Conservation (phyloP, 2,113 vertebrate genomes). For the Talpa occidentalis region DNA sequence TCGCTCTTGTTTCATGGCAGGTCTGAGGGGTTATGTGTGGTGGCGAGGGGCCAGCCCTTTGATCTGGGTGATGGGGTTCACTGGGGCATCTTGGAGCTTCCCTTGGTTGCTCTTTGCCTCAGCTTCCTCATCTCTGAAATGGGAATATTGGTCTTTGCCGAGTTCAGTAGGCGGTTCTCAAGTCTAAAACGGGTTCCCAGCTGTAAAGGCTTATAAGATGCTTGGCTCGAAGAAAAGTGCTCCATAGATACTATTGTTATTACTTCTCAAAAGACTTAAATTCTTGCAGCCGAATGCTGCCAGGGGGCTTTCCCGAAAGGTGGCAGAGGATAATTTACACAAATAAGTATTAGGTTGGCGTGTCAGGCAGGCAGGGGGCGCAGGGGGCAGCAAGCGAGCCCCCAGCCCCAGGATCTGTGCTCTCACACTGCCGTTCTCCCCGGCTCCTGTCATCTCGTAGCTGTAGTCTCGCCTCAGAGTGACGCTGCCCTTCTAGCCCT, state of each 20-base stretch:
- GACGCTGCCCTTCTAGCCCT: too few species aligned
- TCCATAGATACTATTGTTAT: neutral
- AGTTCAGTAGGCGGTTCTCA: neutral
- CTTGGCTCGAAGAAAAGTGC: neutral
- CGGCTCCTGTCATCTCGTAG: too few species aligned
- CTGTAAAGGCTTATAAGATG: neutral
- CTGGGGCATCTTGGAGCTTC: neutral
- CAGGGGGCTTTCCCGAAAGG: neutral
- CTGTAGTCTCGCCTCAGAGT: too few species aligned
- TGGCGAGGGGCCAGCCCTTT: neutral
- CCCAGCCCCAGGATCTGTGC: too few species aligned
- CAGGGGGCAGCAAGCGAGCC: too few species aligned
- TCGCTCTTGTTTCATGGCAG: fast-evolving
- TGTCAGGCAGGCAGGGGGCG: too few species aligned
- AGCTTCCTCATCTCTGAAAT: neutral
- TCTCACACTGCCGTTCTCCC: too few species aligned
- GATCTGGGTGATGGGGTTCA: neutral
- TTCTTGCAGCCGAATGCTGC: neutral
- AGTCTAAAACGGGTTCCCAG: neutral
- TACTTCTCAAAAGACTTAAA: neutral
- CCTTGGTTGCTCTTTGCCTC: neutral
- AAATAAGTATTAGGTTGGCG: neutral
- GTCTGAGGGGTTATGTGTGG: too few species aligned
- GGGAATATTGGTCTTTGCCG: neutral
- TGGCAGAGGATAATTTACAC: neutral